phyloP scores from a whole-genome alignment of 2,888 invertebrate genomes.

The Tipula confusa region DNA sequence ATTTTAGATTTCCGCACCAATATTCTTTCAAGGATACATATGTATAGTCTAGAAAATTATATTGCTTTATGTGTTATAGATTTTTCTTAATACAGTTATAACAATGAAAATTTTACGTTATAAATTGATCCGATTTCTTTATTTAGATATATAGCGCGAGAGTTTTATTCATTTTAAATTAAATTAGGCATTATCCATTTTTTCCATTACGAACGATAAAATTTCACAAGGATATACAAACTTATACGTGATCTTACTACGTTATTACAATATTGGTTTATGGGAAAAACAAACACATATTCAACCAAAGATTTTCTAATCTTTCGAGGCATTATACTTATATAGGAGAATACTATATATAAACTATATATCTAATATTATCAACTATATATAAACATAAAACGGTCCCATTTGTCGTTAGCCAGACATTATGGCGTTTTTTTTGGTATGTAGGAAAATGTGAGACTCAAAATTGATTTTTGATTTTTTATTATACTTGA shows the following conservation, averaged over 20 bases:
- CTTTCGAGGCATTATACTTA: background rate
- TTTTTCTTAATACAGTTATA: background rate
- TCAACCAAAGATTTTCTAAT: too few species aligned
- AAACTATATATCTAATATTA: background rate
- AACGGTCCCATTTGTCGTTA: background rate
- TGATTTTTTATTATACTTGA: background rate
- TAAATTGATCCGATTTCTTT: background rate
- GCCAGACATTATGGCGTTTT: background rate
- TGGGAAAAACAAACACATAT: too few species aligned
- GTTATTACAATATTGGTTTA: background rate
- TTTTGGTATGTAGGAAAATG: background rate
- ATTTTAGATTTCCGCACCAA: background rate
- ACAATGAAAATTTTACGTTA: background rate
- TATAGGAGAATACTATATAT: background rate
- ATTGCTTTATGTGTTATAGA: background rate
- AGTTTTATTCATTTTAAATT: background rate
- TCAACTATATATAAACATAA: background rate
- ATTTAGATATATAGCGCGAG: background rate
- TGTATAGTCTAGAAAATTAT: background rate
- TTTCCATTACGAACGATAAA: background rate
- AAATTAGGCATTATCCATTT: background rate
- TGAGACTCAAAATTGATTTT: background rate
- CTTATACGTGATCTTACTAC: background rate
- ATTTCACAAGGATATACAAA: background rate
- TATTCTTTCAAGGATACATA: background rate